Evolutionary conservation across 2,888 invertebrate species (phyloP).

Genomic region (Ephialtes manifestator): DNA sequence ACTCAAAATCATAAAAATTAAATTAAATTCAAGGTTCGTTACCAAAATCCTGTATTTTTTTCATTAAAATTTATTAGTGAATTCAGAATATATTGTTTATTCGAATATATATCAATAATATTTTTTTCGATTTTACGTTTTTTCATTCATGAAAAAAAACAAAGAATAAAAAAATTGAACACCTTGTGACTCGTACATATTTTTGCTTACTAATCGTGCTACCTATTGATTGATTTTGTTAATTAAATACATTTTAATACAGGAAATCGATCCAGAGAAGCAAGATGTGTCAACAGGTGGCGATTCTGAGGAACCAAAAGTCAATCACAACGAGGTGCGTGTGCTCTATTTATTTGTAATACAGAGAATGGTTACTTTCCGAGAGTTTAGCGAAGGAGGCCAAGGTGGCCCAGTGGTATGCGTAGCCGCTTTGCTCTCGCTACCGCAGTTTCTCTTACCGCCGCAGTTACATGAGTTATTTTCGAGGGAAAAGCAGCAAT

Average conservation of each 20-base stretch:
- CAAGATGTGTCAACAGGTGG: conserved; percentile 86
- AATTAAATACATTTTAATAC: conserved; percentile 74
- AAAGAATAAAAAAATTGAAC: too few species aligned
- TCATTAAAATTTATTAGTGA: too few species aligned
- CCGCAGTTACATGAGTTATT: conserved; percentile 53
- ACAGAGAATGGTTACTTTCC: conserved; percentile 52
- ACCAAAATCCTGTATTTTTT: too few species aligned
- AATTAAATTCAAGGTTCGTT: too few species aligned
- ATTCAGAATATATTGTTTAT: too few species aligned
- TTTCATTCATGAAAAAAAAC: too few species aligned
- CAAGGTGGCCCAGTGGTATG: conserved; percentile 58
- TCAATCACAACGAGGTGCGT: conserved; percentile 85
- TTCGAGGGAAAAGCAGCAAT: conserved; percentile 62
- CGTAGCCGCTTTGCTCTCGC: conserved; percentile 26
- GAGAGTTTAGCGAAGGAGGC: conserved; percentile 56
- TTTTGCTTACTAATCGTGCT: background rate
- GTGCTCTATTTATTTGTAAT: conserved; percentile 32
- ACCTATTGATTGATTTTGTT: conserved; percentile 1
- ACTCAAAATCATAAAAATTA: too few species aligned
- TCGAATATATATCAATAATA: too few species aligned
- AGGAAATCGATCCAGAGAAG: conserved; percentile 91
- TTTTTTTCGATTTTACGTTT: too few species aligned
- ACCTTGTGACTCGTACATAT: too few species aligned
- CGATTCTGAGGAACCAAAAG: conserved; percentile 83
- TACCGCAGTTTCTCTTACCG: conserved; percentile 8